A percentile compares a stretch with the other conserved stretches of the same genome.
These are phyloP conservation scores for Rhincodon typus DNA, from an alignment of 2,797 vertebrate genomes.

Conservation along the genomic window DNA sequence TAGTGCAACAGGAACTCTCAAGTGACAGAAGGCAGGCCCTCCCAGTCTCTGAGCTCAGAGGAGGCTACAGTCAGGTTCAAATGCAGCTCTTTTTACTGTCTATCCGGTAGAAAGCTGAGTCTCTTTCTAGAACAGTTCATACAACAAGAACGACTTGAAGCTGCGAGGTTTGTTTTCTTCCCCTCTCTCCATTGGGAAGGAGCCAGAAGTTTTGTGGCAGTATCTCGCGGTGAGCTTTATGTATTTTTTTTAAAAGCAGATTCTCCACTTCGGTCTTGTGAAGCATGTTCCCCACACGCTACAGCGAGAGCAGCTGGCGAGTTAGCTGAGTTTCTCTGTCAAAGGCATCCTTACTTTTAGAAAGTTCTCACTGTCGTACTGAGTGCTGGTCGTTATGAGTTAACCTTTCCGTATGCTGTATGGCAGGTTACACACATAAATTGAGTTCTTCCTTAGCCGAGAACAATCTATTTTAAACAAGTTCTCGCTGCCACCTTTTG, in stretches of 20 bases:
- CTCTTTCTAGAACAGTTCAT: background rate
- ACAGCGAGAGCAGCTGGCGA: background rate
- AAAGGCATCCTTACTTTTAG: background rate
- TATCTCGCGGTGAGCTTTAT: background rate
- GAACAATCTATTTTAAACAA: background rate
- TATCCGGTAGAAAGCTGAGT: background rate
- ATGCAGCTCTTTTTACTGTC: background rate
- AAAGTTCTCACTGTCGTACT: background rate
- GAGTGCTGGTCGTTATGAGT: background rate
- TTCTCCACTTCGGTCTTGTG: background rate
- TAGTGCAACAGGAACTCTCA: conserved; percentile 30
- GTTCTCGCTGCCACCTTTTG: background rate
- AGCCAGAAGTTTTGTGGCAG: background rate
- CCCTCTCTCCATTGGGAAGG: background rate
- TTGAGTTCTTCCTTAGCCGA: background rate
- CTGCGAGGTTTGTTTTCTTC: background rate
- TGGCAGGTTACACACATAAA: background rate
- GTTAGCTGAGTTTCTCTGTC: background rate
- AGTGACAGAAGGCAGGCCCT: background rate
- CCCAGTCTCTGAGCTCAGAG: background rate
- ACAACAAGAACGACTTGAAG: too few species aligned
- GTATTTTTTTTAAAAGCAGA: background rate
- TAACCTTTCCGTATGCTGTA: background rate
- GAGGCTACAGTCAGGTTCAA: conserved; percentile 29
- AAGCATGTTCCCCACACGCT: background rate